phyloP scores from a whole-genome alignment of 1,140 invertebrate species.

The Drosophila setifemur region DNA sequence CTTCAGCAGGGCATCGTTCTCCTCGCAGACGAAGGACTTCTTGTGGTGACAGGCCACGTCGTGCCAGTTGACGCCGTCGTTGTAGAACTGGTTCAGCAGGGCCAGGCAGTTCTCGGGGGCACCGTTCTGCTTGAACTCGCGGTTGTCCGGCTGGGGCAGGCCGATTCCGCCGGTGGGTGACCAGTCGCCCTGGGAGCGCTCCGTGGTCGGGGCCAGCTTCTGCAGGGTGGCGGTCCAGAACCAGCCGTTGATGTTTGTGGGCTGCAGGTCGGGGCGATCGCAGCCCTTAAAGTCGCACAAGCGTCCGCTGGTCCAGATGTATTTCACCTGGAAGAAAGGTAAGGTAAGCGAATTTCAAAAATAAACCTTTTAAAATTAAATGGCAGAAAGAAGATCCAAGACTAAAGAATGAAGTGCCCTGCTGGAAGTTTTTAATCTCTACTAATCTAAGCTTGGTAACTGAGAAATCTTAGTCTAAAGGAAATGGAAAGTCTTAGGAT shows the following conservation, averaged over 20 bases:
- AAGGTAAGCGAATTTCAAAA: not conserved
- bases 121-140: conserved; percentile 89
- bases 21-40: conserved; percentile 92
- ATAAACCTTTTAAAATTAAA: too few species aligned
- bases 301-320: conserved; percentile 94
- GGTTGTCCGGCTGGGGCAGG: conserved; percentile 91
- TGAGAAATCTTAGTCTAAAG: too few species aligned
- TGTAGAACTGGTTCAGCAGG: conserved; percentile 92
- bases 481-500: too few species aligned
- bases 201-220: conserved; percentile 89
- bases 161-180: conserved; percentile 90
- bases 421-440: too few species aligned
- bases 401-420: too few species aligned
- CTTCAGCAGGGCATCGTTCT: conserved; percentile 90
- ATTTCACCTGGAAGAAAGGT: conserved; percentile 83
- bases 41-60: conserved; percentile 93
- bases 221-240: conserved; percentile 93
- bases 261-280: conserved; percentile 89
- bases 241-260: conserved; percentile 91
- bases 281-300: conserved; percentile 93
- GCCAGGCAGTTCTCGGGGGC: conserved; percentile 91
- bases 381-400: too few species aligned
- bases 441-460: too few species aligned
- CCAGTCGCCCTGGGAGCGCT: conserved; percentile 91
- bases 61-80: conserved; percentile 93